These are phyloP conservation scores for Hiodon alosoides DNA, from an alignment of 2,113 vertebrate genomes.

Conservation along the genomic window DNA sequence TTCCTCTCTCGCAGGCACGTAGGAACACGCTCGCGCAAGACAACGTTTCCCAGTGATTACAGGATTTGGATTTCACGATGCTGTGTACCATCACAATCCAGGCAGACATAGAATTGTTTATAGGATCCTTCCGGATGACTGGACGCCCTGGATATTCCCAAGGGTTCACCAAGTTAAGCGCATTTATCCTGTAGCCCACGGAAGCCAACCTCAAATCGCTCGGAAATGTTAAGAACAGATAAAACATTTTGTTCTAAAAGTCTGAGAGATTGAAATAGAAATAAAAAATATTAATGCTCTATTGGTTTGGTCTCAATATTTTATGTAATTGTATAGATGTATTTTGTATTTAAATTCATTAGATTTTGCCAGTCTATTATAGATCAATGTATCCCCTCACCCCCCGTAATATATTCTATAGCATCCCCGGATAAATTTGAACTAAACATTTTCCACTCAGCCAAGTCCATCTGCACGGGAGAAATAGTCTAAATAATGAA, in stretches of 20 bases:
- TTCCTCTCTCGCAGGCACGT: too few species aligned
- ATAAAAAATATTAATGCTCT: neutral
- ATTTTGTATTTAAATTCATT: slow-evolving; percentile 36
- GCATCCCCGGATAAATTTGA: slow-evolving; percentile 95
- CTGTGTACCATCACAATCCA: neutral
- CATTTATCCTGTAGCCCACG: neutral
- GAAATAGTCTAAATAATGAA: slow-evolving; percentile 98
- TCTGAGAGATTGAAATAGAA: too few species aligned
- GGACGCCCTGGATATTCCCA: neutral
- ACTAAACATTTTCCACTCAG: slow-evolving; percentile 96
- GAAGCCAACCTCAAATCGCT: neutral
- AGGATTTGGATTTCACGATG: neutral
- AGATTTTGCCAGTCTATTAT: slow-evolving; percentile 69
- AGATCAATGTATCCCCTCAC: slow-evolving; percentile 58
- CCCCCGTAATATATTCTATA: slow-evolving; percentile 78
- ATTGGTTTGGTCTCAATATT: neutral
- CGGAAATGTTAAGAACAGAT: neutral
- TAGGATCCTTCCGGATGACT: neutral
- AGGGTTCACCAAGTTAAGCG: neutral
- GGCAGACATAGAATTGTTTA: neutral
- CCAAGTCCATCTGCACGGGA: slow-evolving; percentile 76
- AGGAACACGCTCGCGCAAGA: too few species aligned
- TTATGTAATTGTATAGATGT: neutral
- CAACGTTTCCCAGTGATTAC: neutral
- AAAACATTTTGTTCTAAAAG: neutral